Evolutionary conservation across 2,113 vertebrate species (phyloP).

Genomic region (Lagopus muta): DNA sequence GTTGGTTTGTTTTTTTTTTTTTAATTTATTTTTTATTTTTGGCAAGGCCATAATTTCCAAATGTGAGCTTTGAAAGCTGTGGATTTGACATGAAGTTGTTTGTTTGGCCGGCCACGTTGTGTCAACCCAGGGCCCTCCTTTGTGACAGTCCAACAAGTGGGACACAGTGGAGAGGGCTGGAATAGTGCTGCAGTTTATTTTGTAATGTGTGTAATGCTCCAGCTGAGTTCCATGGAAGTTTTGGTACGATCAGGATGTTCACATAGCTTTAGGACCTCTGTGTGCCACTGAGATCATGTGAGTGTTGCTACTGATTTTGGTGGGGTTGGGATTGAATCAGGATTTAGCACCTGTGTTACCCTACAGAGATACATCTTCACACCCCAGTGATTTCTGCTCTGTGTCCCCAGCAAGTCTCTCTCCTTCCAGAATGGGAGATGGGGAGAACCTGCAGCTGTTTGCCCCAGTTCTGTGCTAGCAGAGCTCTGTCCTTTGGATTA

Average conservation of each 20-base stretch:
- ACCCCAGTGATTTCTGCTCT: neutral
- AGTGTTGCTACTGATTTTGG: fast-evolving
- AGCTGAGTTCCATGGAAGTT: fast-evolving
- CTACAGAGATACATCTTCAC: neutral
- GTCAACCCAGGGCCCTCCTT: neutral
- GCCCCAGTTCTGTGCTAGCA: neutral
- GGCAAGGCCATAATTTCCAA: neutral
- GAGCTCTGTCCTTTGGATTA: neutral
- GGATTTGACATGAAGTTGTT: neutral
- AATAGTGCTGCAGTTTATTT: neutral
- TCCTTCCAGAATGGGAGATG: neutral
- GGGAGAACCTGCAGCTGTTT: neutral
- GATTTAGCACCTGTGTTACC: neutral
- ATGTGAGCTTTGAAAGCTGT: neutral
- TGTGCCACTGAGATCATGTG: fast-evolving
- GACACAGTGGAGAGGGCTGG: fast-evolving
- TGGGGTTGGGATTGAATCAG: neutral
- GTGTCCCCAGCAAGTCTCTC: neutral
- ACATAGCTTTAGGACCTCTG: neutral
- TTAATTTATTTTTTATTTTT: neutral
- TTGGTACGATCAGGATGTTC: fast-evolving
- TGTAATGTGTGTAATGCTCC: fast-evolving
- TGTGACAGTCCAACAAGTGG: neutral
- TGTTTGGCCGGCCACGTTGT: neutral
- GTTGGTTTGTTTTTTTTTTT: neutral